Conservation (phyloP, 2,888 invertebrate genomes). For the Ellobium chinense region DNA sequence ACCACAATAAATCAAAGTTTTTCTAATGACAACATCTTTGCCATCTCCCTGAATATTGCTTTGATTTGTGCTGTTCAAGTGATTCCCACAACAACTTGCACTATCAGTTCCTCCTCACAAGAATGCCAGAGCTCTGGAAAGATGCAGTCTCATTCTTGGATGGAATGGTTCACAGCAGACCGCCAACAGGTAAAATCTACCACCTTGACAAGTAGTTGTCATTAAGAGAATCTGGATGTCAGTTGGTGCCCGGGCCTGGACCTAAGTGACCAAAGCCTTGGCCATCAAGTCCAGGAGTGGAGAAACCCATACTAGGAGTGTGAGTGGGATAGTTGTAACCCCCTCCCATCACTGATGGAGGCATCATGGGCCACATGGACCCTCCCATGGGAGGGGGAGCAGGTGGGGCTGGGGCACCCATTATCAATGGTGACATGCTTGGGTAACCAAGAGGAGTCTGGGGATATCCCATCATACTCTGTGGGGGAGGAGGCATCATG, state of each 20-base stretch:
- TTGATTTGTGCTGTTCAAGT: no score
- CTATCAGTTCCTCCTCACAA: no score
- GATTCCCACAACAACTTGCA: no score
- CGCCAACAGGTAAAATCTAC: neutral
- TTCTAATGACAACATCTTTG: no score
- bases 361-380: constrained; percentile 56
- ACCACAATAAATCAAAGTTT: no score
- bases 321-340: constrained; percentile 57
- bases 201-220: neutral
- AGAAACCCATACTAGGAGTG: constrained; percentile 27
- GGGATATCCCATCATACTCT: constrained; percentile 48
- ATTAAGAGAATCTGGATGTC: no score
- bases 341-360: constrained; percentile 60
- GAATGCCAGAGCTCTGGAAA: no score
- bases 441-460: constrained; percentile 40
- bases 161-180: neutral
- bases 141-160: no score
- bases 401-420: constrained; percentile 30
- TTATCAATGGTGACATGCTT: constrained; percentile 44
- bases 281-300: constrained; percentile 28
- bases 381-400: constrained; percentile 18
- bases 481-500: constrained; percentile 31
- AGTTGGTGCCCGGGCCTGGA: constrained; percentile 11
- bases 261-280: constrained; percentile 37
- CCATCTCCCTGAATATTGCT: no score